These are phyloP conservation scores for Drosophila nigricruria DNA, from an alignment of 2,888 invertebrate genomes.

Conservation along the genomic window DNA sequence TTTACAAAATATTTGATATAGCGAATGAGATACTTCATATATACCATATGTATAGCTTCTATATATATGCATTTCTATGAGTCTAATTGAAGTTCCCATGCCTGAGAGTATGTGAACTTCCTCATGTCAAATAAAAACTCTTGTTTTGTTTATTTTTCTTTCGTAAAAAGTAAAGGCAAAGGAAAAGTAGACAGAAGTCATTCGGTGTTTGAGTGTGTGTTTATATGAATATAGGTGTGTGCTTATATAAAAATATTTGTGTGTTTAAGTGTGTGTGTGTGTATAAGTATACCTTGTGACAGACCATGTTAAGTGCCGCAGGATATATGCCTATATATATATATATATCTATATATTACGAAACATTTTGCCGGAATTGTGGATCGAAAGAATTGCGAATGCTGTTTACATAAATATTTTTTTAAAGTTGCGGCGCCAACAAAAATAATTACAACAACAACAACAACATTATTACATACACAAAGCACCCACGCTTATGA, in stretches of 20 bases:
- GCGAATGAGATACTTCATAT: neutral
- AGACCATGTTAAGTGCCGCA: constrained; percentile 11
- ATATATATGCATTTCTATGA: neutral
- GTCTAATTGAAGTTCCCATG: neutral
- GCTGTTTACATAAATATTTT: constrained; percentile 15
- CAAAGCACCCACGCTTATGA: constrained; percentile 19
- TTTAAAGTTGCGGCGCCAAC: constrained; percentile 33
- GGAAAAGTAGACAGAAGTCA: constrained; percentile 33
- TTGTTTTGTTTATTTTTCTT: neutral
- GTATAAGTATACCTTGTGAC: constrained; percentile 29
- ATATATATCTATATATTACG: neutral
- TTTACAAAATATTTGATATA: too few relatives aligned
- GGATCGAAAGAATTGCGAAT: constrained; percentile 9
- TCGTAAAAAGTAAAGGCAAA: neutral
- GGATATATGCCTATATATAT: constrained; percentile 6
- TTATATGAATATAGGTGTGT: constrained; percentile 10
- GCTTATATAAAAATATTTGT: constrained; percentile 13
- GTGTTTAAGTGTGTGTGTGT: constrained; percentile 9
- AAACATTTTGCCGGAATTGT: constrained; percentile 44
- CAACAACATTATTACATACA: constrained; percentile 12
- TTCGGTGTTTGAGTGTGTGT: constrained; percentile 29
- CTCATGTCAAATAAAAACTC: too few relatives aligned
- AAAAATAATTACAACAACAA: constrained; percentile 6
- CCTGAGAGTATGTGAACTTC: neutral
- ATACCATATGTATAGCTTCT: too few relatives aligned